These are phyloP conservation scores for Neomonachus schauinslandi DNA, from an alignment of 2,113 vertebrate genomes.

Conservation along the genomic window DNA sequence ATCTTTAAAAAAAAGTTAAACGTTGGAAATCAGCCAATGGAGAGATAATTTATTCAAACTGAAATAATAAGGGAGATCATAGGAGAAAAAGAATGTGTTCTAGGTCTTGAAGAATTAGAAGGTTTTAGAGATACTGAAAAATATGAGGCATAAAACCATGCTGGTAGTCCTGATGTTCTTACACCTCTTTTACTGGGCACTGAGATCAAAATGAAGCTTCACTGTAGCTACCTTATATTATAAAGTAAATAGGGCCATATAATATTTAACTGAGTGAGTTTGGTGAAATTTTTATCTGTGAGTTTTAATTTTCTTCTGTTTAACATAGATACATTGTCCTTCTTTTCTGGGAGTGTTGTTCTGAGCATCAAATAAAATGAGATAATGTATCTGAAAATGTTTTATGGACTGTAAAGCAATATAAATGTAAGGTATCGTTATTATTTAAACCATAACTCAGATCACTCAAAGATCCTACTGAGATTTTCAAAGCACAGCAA, in stretches of 20 bases:
- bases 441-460: background rate
- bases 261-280: background rate
- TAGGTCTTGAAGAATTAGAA: background rate
- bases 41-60: background rate
- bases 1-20: background rate
- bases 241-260: background rate
- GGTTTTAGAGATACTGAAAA: background rate
- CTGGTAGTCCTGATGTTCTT: background rate
- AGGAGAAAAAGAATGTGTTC: background rate
- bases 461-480: background rate
- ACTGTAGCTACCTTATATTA: background rate
- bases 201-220: background rate
- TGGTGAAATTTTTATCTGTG: background rate
- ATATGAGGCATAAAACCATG: background rate
- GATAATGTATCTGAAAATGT: background rate
- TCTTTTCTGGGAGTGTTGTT: background rate
- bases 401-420: background rate
- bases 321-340: background rate
- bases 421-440: background rate
- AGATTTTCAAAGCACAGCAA: conserved; percentile 18
- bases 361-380: conserved; percentile 14
- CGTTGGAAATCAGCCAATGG: background rate
- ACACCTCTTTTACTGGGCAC: background rate
- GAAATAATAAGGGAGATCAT: background rate
- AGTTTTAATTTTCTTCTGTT: background rate